Percentiles rank a stretch among this genome's conserved stretches.
These are phyloP conservation scores for Oophaga sylvatica DNA, from an alignment of 2,797 vertebrate species.

Conservation along the genomic window DNA sequence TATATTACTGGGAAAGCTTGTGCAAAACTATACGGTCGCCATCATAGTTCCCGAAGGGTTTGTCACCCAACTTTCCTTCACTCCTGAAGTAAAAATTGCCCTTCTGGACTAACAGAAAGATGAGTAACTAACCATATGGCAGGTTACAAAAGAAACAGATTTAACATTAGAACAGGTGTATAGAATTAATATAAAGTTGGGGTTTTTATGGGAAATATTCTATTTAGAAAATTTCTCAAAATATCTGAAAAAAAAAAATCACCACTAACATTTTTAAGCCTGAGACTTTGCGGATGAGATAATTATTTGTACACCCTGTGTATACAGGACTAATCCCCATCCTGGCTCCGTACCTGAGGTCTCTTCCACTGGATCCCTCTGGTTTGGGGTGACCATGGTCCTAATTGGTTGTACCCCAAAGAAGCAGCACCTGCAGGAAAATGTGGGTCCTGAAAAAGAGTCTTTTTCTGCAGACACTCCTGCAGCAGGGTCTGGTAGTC, in stretches of 20 bases:
- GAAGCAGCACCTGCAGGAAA: conserved; percentile 67
- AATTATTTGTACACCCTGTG: background rate
- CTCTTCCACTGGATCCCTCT: conserved; percentile 68
- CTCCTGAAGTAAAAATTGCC: background rate
- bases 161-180: no score
- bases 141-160: background rate
- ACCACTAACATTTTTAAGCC: background rate
- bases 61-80: background rate
- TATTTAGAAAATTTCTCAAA: no score
- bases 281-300: background rate
- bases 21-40: background rate
- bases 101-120: background rate
- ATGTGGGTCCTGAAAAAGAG: conserved; percentile 66
- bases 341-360: conserved; percentile 65
- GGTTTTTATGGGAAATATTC: background rate
- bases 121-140: background rate
- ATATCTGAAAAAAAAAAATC: background rate
- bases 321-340: background rate
- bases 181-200: background rate
- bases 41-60: background rate
- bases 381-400: conserved; percentile 60
- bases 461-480: conserved; percentile 61
- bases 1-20: no score
- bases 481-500: conserved; percentile 63
- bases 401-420: conserved; percentile 67